Evolutionary conservation across 2,797 vertebrate genomes (phyloP), one percentile per base, ranked within the genome.

Genomic region (Macroramphosus scolopax): DNA sequence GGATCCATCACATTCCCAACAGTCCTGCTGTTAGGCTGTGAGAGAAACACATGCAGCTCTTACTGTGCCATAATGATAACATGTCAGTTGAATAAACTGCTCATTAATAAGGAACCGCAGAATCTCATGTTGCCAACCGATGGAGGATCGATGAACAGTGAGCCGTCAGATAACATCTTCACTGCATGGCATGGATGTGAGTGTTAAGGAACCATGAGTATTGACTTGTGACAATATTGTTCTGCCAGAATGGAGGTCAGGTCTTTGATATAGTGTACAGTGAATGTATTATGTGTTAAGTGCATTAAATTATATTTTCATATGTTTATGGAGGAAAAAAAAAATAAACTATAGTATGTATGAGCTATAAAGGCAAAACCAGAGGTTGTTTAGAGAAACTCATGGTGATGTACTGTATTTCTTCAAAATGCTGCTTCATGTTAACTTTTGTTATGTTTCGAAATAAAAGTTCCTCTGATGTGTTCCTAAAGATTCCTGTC

Each of bases 251-350:
- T 88, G 87, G 91, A 92, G 88, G 59, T 90, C 89, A n/a, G n/a
- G 82, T 92, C 89, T 93, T 94, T 94, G 91, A 93, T 92, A 92
- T 92, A 82, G 90, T 94, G 92, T 94, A 92, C 92, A 94, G 92
- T 95, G 93, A 96, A 93, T 96, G 94, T 97, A 94, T 92, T 89
- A 81, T 61, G 90, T 95, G 89, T 96, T 90, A 94, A 93, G 92
- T 94, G 92, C 93, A 94, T 95, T 95, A 96, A 95, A 98, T 94
- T 96, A 95, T 97, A 96, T 96, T 98, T 98, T 98, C 93, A 72
- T 96, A 96, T 92, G 89, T 95, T 93, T 91, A 89, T 91, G 89
- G 86, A 89, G 82, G 40, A 89, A 90, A 44, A 57, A 28, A 43
- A 37, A 22, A 32, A 13, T 10, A 47, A 57, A 36, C 28, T 73